Evolutionary conservation across 2,113 vertebrate species (phyloP), one percentile per base, ranked within the genome.

Genomic region (Papio anubis): DNA sequence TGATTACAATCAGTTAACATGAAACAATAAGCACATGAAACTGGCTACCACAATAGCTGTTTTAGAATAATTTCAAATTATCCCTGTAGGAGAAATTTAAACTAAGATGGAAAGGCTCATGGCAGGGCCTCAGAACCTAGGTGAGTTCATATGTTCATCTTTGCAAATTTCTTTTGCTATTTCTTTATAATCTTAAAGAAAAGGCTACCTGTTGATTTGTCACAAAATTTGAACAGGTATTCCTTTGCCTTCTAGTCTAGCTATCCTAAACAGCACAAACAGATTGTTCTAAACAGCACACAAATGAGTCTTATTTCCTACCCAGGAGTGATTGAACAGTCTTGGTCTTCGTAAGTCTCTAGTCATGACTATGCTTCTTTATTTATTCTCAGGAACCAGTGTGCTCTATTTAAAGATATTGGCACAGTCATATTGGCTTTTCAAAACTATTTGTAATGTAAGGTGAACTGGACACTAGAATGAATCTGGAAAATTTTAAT

Each of bases 241-340:
- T 92, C 16, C 30, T 97, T 90, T 90, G 48, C 27, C 16, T 84
- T 90, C 50, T 88, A 48, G 21, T 20, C n/a, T 57, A 85, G 9
- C n/a, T 70, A 43, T n/a, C 25, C 27, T 6, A 80, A 93, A 91
- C 81, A 82, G 27, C 61, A 64, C 61, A 64, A 64, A 64, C 12
- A 30, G 27, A 79, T 88, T 14, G 21, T 89, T 66, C 88, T 70
- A 48, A 79, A 93, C n/a, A 82, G 25, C 82, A 94, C 21, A 52
- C 55, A 95, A 80, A 66, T 91, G 27, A 94, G 30, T 88, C 45
- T 92, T 89, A 72, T 55, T 95, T 95, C 75, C 68, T 96, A 82
- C 55, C 9, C 59, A 84, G 35, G 52, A 89, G 52, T 35, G 40
- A 91, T 96, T 85, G 55, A 87, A 78, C 43, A 84, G 72, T 93